Evolutionary conservation across 2,888 invertebrate species (phyloP).

Genomic region (Neelides folsomi): DNA sequence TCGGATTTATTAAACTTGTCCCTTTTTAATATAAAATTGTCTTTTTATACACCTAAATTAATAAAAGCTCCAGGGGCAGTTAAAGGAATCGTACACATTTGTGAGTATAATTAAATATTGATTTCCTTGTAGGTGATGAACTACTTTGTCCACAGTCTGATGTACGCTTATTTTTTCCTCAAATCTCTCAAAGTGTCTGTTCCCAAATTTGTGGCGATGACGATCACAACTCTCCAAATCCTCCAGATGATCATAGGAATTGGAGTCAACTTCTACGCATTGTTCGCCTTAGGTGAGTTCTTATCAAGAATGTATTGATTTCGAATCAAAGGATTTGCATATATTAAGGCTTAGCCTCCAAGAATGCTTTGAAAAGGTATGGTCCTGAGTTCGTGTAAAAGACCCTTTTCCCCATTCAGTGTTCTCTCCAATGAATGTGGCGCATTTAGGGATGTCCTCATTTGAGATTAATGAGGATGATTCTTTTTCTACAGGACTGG

Average conservation of each 20-base stretch:
- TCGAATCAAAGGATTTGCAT: no score
- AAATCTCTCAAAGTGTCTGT: slow-evolving; percentile 5
- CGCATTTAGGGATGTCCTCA: no score
- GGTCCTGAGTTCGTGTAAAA: no score
- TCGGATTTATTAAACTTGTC: no score
- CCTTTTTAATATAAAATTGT: no score
- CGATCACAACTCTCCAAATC: slow-evolving; percentile 4
- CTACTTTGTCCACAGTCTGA: slow-evolving; percentile 7
- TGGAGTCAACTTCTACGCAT: slow-evolving; percentile 5
- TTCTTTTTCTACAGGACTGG: background rate
- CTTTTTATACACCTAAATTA: no score
- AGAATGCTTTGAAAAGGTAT: background rate
- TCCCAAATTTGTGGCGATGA: background rate
- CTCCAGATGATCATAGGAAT: slow-evolving; percentile 6
- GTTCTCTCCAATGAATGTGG: background rate
- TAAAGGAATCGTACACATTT: no score
- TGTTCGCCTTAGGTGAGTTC: slow-evolving; percentile 1
- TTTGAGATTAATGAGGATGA: background rate
- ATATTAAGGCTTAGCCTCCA: no score
- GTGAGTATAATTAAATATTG: no score
- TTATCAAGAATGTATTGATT: background rate
- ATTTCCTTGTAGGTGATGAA: slow-evolving; percentile 6
- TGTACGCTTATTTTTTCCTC: slow-evolving; percentile 9
- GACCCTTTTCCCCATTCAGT: background rate
- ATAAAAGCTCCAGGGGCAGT: no score